A percentile compares a stretch with the other conserved stretches of the same genome.
Conservation (phyloP, 2,113 vertebrate species). For the Otis tarda region DNA sequence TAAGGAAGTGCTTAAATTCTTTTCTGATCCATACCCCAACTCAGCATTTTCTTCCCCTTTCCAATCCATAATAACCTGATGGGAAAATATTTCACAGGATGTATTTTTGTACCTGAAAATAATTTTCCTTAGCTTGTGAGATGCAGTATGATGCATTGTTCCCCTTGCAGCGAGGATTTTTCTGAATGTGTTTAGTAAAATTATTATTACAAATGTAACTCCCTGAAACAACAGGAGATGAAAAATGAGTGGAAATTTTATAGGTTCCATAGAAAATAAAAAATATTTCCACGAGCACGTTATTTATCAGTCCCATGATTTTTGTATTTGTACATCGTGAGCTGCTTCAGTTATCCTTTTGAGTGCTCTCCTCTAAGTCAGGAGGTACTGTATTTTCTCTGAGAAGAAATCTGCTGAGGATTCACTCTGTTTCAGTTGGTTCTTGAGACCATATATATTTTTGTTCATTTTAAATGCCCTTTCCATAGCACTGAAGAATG, state of each 20-base stretch:
- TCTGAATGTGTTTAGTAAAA: background rate
- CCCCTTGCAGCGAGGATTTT: background rate
- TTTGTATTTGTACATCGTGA: background rate
- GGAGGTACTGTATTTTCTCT: background rate
- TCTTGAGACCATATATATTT: background rate
- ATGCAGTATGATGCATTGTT: background rate
- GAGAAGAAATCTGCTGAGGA: background rate
- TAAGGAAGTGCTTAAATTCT: background rate
- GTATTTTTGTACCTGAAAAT: background rate
- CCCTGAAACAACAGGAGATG: background rate
- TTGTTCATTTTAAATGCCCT: background rate
- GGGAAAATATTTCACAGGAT: background rate
- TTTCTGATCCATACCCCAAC: background rate
- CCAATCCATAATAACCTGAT: background rate
- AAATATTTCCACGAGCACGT: background rate
- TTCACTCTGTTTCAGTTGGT: background rate
- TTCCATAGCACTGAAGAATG: background rate
- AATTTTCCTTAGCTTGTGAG: background rate
- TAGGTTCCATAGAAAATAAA: background rate
- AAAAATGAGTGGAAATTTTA: background rate
- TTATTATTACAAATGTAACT: background rate
- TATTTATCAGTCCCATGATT: background rate
- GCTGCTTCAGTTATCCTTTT: constrained; percentile 5
- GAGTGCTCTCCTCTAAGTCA: background rate
- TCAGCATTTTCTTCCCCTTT: background rate